A percentile compares a stretch with the other conserved stretches of the same genome.
Evolutionary conservation across 2,797 vertebrate species (phyloP).

Genomic region (Pseudochirops corinnae): DNA sequence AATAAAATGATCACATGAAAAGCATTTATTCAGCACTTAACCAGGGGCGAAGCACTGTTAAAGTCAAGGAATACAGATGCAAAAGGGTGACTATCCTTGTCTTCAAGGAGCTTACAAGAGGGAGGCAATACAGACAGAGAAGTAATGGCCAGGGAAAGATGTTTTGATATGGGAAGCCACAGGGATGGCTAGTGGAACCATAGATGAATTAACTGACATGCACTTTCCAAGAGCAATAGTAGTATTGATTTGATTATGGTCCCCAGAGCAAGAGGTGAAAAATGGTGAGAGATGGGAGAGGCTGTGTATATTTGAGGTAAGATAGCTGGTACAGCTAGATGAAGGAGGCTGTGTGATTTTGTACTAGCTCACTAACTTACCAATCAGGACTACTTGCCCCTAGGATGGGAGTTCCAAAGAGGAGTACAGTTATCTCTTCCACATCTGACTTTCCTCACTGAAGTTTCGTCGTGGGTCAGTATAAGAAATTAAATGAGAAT

Average conservation of each 20-base stretch:
- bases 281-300: background rate
- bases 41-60: too few species aligned
- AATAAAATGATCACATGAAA: background rate
- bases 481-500: background rate
- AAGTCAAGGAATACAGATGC: background rate
- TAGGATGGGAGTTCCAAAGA: background rate
- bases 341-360: background rate
- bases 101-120: background rate
- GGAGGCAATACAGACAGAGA: background rate
- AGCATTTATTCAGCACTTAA: background rate
- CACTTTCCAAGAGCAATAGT: background rate
- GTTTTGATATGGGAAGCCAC: background rate
- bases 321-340: background rate
- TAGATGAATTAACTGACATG: background rate
- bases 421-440: background rate
- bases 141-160: background rate
- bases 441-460: background rate
- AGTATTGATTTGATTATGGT: background rate
- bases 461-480: background rate
- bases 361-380: background rate
- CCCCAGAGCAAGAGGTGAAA: background rate
- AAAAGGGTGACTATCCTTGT: background rate
- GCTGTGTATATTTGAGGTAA: background rate
- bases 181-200: background rate
- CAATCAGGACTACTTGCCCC: background rate